phyloP scores from a whole-genome alignment of 2,113 vertebrate genomes.

The Pteruthius melanotis region DNA sequence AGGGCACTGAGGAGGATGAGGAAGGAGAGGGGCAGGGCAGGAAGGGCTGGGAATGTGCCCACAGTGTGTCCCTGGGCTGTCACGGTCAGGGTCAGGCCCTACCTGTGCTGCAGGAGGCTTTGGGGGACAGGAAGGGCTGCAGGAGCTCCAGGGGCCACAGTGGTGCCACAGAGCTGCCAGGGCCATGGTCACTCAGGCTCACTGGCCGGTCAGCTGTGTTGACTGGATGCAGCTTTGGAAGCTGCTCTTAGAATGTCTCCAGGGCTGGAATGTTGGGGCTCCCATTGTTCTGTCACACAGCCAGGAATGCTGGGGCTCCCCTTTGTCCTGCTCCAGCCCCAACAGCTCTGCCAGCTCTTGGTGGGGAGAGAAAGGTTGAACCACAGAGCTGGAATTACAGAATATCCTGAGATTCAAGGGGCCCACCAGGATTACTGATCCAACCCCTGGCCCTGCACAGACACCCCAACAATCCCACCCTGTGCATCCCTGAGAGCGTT shows the following conservation, averaged over 20 bases:
- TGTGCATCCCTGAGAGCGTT: rapidly evolving
- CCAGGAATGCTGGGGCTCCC: background rate
- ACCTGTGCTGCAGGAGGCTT: background rate
- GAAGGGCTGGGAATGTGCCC: background rate
- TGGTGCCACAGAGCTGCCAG: background rate
- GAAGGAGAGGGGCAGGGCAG: background rate
- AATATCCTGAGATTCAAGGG: background rate
- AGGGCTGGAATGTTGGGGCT: background rate
- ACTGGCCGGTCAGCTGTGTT: background rate
- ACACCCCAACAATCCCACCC: background rate
- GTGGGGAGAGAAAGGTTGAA: background rate
- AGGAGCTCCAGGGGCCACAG: background rate
- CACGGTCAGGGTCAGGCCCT: background rate
- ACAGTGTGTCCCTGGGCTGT: background rate
- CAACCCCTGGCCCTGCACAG: background rate
- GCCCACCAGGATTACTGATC: too few species aligned
- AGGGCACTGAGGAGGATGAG: background rate
- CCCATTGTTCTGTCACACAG: background rate
- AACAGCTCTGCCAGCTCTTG: background rate
- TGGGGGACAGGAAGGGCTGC: background rate
- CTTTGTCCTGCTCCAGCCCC: background rate
- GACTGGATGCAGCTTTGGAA: background rate
- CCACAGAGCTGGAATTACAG: background rate
- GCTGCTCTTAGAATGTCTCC: background rate
- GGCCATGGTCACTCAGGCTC: background rate